A percentile compares a stretch with the other conserved stretches of the same genome.
Evolutionary conservation across 2,113 vertebrate genomes (phyloP).

Genomic region (Fulmarus glacialis): DNA sequence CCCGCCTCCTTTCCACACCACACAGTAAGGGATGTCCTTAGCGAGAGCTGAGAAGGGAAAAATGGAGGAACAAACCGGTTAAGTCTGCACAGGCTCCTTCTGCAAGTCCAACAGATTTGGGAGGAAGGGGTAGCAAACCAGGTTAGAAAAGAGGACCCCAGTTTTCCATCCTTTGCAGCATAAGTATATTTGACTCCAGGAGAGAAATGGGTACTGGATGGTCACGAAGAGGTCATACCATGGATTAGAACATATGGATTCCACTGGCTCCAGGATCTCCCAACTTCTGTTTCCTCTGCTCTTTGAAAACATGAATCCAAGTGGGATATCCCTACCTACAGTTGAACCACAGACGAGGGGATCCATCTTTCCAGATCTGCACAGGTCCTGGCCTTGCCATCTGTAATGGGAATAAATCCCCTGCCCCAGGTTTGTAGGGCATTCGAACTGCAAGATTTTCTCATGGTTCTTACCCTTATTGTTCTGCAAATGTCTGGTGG

Average conservation of each 20-base stretch:
- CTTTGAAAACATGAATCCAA: neutral
- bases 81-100: neutral
- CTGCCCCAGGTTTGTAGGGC: neutral
- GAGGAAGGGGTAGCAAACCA: neutral
- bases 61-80: neutral
- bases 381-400: neutral
- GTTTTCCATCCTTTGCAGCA: neutral
- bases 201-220: neutral
- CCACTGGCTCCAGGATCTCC: neutral
- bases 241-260: neutral
- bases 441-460: neutral
- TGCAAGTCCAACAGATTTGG: neutral
- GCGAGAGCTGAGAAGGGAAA: neutral
- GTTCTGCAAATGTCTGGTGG: neutral
- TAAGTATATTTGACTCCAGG: neutral
- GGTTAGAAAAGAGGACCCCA: neutral
- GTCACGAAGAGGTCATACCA: neutral
- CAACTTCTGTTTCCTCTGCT: neutral
- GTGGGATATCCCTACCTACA: neutral
- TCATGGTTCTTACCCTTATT: neutral
- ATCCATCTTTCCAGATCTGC: neutral
- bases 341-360: neutral
- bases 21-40: neutral
- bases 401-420: rapidly evolving
- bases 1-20: neutral